Evolutionary conservation across 2,888 invertebrate genomes (phyloP), one percentile per base, ranked within the genome.

Genomic region (Bimastos eiseni): DNA sequence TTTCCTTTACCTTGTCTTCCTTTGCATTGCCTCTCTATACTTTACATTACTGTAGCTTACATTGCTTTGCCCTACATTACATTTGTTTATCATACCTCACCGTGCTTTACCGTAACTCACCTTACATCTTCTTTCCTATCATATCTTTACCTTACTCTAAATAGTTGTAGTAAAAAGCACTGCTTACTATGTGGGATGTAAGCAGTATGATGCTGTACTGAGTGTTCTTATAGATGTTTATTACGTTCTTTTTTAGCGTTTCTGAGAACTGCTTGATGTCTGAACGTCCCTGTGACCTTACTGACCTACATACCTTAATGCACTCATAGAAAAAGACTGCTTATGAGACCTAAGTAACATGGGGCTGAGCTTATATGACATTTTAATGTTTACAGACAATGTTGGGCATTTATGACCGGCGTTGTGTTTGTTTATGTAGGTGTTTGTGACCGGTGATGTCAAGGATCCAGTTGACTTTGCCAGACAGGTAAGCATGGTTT

Each of bases 391-490:
- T n/a, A 13, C 70, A 30, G 13, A 70, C 70, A 11, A n/a, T 70
- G 70, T 70, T 70, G 30, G n/a, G 11, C 70, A 70, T 70, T 70
- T 70, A 0, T n/a, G 70, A n/a, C 70, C 1, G 13, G 30, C 70
- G n/a, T 70, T n/a, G n/a, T 70, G 30, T n/a, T 1, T 70, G 55
- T 55, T 55, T 70, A 93, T 93, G 49, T 93, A 95, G 95, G 95
- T 95, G 70, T 95, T 95, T 93, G 93, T 94, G 36, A 96, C 97
- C 91, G 97, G 97, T 91, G 96, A 96, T 94, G 96, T 96, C 93
- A 95, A 96, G 92, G 96, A 96, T 93, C 96, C 96, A 93, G 96
- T 95, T 90, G 96, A 96, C 92, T 96, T 97, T 90, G 96, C 96
- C 92, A 96, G 96, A 93, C 96, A 97, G 96, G 97, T 97, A 96